Evolutionary conservation across 2,797 vertebrate genomes (phyloP).

Genomic region (Sylvilagus floridanus): DNA sequence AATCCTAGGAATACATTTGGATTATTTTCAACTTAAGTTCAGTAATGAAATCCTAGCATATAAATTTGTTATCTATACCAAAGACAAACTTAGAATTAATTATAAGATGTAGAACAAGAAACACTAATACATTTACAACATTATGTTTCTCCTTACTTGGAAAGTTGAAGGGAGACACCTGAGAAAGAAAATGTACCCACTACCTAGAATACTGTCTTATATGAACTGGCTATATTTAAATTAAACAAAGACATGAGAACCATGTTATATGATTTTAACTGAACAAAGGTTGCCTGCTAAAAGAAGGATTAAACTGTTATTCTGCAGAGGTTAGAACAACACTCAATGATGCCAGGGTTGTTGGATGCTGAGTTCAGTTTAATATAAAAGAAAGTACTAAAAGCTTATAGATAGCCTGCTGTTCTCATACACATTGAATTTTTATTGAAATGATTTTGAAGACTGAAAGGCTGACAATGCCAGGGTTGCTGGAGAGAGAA

Average conservation of each 20-base stretch:
- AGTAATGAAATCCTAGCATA: background rate
- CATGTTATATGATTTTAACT: background rate
- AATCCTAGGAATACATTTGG: background rate
- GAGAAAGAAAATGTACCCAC: background rate
- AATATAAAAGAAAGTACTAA: background rate
- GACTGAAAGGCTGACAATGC: background rate
- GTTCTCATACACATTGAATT: background rate
- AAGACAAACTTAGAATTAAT: slow-evolving; percentile 2
- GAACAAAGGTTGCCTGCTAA: background rate
- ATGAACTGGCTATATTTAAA: background rate
- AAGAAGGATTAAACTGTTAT: background rate
- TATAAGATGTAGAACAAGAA: background rate
- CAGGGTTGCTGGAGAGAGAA: background rate
- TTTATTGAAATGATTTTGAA: slow-evolving; percentile 2
- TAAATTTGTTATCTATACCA: background rate
- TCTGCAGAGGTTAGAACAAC: background rate
- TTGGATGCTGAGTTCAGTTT: background rate
- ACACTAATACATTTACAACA: background rate
- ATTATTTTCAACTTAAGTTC: background rate
- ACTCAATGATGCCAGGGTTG: background rate
- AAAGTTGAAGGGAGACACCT: background rate
- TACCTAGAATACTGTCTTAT: background rate
- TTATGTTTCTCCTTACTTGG: background rate
- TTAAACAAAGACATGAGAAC: background rate
- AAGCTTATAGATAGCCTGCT: background rate